phyloP scores from a whole-genome alignment of 2,113 vertebrate species.

The Cavia porcellus region DNA sequence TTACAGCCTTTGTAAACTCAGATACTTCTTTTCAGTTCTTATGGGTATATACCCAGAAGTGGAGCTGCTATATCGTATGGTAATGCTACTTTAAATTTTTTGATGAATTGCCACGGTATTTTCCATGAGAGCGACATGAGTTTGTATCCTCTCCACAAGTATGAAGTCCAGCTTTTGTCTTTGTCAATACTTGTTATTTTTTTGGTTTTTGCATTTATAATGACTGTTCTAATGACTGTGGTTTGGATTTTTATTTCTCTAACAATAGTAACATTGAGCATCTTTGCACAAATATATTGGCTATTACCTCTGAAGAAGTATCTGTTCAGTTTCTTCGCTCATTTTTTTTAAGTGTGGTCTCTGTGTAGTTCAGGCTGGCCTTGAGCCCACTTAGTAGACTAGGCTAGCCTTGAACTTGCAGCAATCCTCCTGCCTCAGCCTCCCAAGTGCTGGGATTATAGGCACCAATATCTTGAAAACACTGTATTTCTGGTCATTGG shows the following conservation, averaged over 20 bases:
- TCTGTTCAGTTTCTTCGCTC: neutral
- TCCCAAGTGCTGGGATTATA: neutral
- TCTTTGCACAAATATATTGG: neutral
- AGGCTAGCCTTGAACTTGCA: neutral
- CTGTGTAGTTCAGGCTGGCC: neutral
- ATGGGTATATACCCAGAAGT: neutral
- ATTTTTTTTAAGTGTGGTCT: neutral
- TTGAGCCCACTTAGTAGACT: neutral
- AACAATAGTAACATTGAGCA: neutral
- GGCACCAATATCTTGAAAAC: neutral
- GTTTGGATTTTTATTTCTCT: slow-evolving; percentile 9
- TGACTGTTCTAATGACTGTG: neutral
- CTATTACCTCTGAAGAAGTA: slow-evolving; percentile 23
- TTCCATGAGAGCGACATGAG: neutral
- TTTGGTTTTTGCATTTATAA: neutral
- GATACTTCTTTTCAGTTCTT: neutral
- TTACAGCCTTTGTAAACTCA: neutral
- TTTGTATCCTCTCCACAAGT: neutral
- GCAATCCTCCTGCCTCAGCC: neutral
- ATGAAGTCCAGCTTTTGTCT: neutral
- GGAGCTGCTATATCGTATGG: neutral
- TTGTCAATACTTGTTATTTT: neutral
- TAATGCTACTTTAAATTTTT: slow-evolving; percentile 14
- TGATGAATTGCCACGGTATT: neutral
- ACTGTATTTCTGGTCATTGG: neutral